Evolutionary conservation across 2,113 vertebrate species (phyloP).

Genomic region (Coregonus clupeaformis): DNA sequence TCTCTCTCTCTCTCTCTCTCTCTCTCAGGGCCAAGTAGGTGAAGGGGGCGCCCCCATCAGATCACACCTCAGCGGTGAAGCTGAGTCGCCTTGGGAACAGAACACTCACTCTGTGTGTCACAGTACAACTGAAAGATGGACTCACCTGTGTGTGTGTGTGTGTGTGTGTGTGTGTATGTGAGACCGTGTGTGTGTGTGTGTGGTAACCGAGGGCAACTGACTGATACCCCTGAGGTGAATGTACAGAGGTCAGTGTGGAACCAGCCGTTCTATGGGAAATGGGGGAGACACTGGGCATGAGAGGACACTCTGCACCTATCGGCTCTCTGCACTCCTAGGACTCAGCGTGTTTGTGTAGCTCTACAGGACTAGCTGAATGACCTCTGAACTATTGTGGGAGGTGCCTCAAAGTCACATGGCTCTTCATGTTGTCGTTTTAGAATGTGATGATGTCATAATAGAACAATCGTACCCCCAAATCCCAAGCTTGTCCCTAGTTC

Average conservation of each 20-base stretch:
- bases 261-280: conserved; percentile 43
- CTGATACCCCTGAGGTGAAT: conserved; percentile 60
- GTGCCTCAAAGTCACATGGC: conserved; percentile 43
- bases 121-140: conserved; percentile 62
- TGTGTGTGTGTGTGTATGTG: conserved; percentile 10
- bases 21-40: conserved; percentile 67
- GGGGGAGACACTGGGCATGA: neutral
- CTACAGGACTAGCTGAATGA: conserved; percentile 51
- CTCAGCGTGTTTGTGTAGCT: conserved; percentile 32
- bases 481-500: conserved; percentile 57
- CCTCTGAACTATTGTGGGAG: conserved; percentile 46
- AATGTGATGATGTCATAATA: conserved; percentile 68
- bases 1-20: neutral
- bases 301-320: conserved; percentile 58
- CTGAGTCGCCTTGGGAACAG: conserved; percentile 52
- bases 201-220: conserved; percentile 24
- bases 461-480: conserved; percentile 66
- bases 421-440: conserved; percentile 69
- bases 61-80: conserved; percentile 51
- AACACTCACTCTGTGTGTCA: conserved; percentile 64
- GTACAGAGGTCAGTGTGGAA: conserved; percentile 61
- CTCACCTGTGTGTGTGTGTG: conserved; percentile 26
- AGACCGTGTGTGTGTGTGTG: conserved; percentile 34
- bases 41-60: conserved; percentile 55
- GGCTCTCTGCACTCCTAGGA: conserved; percentile 60